phyloP scores from a whole-genome alignment of 2,888 invertebrate species.

The Caenorhabditis zanzibari region DNA sequence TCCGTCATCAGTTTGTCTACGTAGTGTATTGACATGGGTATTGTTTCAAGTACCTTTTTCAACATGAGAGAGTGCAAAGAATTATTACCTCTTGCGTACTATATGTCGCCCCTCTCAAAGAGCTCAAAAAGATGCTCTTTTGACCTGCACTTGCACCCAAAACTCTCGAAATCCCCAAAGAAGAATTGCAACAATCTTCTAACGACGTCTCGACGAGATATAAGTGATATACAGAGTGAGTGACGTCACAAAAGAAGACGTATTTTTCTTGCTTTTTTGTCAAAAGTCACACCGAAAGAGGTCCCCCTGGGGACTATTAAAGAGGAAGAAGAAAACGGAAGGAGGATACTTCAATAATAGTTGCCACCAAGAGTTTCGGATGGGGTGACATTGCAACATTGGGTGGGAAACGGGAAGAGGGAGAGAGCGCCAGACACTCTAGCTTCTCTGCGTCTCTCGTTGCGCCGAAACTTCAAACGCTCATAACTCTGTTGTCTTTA shows the following conservation, averaged over 20 bases:
- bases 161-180: background rate
- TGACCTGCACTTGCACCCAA: constrained; percentile 5
- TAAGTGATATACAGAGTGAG: constrained; percentile 59
- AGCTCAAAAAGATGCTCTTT: constrained; percentile 16
- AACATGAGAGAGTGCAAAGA: constrained; percentile 27
- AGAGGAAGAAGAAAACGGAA: constrained; percentile 3
- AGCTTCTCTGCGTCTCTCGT: no score
- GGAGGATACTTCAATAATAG: constrained; percentile 50
- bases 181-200: constrained; percentile 13
- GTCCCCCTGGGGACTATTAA: constrained; percentile 40
- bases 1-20: constrained; percentile 9
- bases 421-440: no score
- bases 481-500: no score
- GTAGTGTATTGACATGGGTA: constrained; percentile 37
- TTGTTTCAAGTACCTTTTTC: constrained; percentile 21
- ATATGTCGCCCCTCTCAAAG: background rate
- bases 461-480: no score
- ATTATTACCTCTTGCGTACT: background rate
- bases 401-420: background rate
- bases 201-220: constrained; percentile 31
- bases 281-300: constrained; percentile 32
- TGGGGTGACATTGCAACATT: background rate
- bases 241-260: constrained; percentile 50
- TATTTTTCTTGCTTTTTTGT: constrained; percentile 44
- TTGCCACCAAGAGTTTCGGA: constrained; percentile 5